phyloP scores from a whole-genome alignment of 1,140 invertebrate species.

The Cherax destructor region DNA sequence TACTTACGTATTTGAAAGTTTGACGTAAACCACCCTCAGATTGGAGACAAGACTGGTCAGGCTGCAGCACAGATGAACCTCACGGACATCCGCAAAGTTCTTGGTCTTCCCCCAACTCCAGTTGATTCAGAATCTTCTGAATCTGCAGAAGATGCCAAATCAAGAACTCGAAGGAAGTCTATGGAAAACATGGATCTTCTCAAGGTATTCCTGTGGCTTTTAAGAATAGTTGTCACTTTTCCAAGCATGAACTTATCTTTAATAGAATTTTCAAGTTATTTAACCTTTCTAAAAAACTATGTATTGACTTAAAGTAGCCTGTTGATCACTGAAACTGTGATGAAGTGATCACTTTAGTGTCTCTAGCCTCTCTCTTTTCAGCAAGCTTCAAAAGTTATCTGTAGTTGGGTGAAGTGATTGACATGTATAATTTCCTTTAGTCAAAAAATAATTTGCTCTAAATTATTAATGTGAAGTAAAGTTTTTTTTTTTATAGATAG shows the following conservation, averaged over 20 bases:
- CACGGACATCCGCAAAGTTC: slow-evolving; percentile 88
- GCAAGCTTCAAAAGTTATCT: background rate
- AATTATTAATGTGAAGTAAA: too few species aligned
- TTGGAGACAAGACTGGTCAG: slow-evolving; percentile 92
- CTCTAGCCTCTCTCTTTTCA: background rate
- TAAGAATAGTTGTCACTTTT: slow-evolving; percentile 31
- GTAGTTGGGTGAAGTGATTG: background rate
- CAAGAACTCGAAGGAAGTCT: slow-evolving; percentile 83
- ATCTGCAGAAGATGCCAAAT: slow-evolving; percentile 44
- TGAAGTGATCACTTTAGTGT: background rate
- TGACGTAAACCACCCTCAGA: slow-evolving; percentile 75
- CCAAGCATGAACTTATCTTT: background rate
- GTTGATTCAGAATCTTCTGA: slow-evolving; percentile 61
- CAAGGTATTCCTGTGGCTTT: slow-evolving; percentile 81
- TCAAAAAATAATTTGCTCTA: too few species aligned
- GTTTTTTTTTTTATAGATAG: too few species aligned
- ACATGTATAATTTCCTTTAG: background rate
- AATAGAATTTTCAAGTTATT: background rate
- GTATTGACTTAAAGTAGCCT: background rate
- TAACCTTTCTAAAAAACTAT: background rate
- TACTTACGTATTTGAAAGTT: background rate
- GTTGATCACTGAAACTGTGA: background rate
- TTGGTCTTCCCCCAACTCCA: slow-evolving; percentile 79
- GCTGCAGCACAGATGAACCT: slow-evolving; percentile 96
- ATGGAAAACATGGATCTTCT: slow-evolving; percentile 98